Percentiles rank a stretch among this genome's conserved stretches.
phyloP scores from a whole-genome alignment of 2,888 invertebrate species.

The Criorhina ranunculi region DNA sequence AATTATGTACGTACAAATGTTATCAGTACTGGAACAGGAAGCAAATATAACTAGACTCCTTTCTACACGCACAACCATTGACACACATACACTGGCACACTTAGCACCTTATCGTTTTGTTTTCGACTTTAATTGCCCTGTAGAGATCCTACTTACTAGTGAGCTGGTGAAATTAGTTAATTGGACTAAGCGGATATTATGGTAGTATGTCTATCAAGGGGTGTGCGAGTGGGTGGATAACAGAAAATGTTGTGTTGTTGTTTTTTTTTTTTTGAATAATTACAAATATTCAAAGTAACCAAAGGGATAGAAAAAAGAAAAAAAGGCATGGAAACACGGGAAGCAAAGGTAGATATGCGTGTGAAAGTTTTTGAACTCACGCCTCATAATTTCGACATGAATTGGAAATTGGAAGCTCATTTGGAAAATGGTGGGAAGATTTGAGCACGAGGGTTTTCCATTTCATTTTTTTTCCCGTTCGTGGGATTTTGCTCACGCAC shows the following conservation, averaged over 20 bases:
- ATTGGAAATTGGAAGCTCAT: constrained; percentile 47
- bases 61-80: constrained; percentile 32
- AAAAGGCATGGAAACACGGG: constrained; percentile 4
- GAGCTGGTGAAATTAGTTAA: constrained; percentile 72
- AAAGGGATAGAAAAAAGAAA: neutral
- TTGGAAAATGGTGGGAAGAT: constrained; percentile 29
- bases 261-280: constrained; percentile 33
- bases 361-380: constrained; percentile 36
- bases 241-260: constrained; percentile 8
- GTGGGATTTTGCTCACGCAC: constrained; percentile 43
- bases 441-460: neutral
- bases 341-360: constrained; percentile 37
- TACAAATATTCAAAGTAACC: constrained; percentile 14
- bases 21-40: constrained; percentile 73
- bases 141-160: constrained; percentile 64
- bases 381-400: constrained; percentile 54
- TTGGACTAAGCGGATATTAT: constrained; percentile 61
- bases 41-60: constrained; percentile 65
- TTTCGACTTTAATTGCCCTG: constrained; percentile 72
- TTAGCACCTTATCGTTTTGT: constrained; percentile 69
- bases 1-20: constrained; percentile 58
- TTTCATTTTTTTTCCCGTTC: neutral
- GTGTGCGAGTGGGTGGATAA: constrained; percentile 16
- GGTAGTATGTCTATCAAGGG: constrained; percentile 11
- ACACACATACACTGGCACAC: constrained; percentile 12